A percentile compares a stretch with the other conserved stretches of the same genome.
phyloP scores from a whole-genome alignment of 2,888 invertebrate species.

The Leucania comma region DNA sequence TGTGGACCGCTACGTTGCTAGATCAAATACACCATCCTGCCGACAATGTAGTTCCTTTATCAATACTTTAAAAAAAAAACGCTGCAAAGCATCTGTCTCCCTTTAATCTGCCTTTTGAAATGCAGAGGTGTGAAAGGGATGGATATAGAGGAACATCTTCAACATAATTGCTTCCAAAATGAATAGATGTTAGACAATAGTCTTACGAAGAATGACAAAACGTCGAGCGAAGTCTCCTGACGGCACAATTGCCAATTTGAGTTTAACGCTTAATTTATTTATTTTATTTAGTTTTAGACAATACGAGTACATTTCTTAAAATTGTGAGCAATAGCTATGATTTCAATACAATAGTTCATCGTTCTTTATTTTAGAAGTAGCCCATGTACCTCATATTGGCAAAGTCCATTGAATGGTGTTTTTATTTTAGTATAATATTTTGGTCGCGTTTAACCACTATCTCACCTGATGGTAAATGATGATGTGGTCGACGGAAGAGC shows the following conservation, averaged over 20 bases:
- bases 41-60: slow-evolving; percentile 88
- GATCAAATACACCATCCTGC: slow-evolving; percentile 90
- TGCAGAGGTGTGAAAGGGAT: slow-evolving; percentile 70
- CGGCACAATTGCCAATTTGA: slow-evolving; percentile 64
- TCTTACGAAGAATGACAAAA: slow-evolving; percentile 75
- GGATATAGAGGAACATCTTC: slow-evolving; percentile 73
- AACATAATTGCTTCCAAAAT: slow-evolving; percentile 85
- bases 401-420: neutral
- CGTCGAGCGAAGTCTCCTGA: slow-evolving; percentile 68
- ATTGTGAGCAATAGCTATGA: slow-evolving; percentile 7
- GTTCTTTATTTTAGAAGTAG: neutral
- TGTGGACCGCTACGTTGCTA: slow-evolving; percentile 90
- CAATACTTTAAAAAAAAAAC: slow-evolving; percentile 82
- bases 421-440: too few species aligned
- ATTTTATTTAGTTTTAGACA: slow-evolving; percentile 50
- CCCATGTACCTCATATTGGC: neutral
- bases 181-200: slow-evolving; percentile 85
- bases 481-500: too few species aligned
- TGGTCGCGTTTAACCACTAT: too few species aligned
- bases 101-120: slow-evolving; percentile 69
- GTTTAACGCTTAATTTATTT: slow-evolving; percentile 62
- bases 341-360: neutral
- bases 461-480: too few species aligned
- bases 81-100: slow-evolving; percentile 76
- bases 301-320: slow-evolving; percentile 30